Base-by-base conservation (phyloP, 2,797 vertebrate genomes). In the Notoglanidium macrostoma region DNA sequence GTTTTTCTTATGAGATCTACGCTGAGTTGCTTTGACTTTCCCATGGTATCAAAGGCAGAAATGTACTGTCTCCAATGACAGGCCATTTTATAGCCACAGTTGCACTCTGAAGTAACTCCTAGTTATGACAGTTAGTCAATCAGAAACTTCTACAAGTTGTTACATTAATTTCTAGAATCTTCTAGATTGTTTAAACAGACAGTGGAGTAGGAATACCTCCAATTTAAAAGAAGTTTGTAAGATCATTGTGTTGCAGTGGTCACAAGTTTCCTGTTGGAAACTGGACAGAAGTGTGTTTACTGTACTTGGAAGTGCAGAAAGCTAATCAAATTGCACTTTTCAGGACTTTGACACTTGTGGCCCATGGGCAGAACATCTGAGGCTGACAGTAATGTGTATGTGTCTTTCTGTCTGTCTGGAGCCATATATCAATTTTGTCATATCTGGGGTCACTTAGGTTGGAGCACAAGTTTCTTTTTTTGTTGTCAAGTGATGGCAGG, bases 401-500 rank as follows among this genome's bases (percentile, higher is more conserved):
- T 76, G 19, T 40, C 0, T 79, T n/a, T 78, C 3, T 72, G 51
- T 72, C 26, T 80, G 76, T 80, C 55, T 77, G 73, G 29, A 74
- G 19, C 26, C 55, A 51, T 61, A 23, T 49, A 57, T 81, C 40
- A 82, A 5, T 72, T 72, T 10, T 87, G 29, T n/a, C 7, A 40
- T 44, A 72, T 77, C 15, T 55, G 32, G 74, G 46, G 21, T 40
- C 46, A 83, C 5, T 19, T 57, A 14, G 19, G 14, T 83, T 81
- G 10, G 26, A 76, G 49, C 74, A 61, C 9, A 51, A 15, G 86
- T 26, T 76, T 65, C 29, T 76, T 49, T 6, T 35, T 76, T n/a
- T 76, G 19, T 74, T 87, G 44, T 46, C 59, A 87, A 44, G 44
- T 63, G 55, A 74, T 59, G 51, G 32, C 70, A 76, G 70, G 17